These are phyloP conservation scores for Patagioenas fasciata DNA, from an alignment of 2,113 vertebrate genomes.

Conservation along the genomic window DNA sequence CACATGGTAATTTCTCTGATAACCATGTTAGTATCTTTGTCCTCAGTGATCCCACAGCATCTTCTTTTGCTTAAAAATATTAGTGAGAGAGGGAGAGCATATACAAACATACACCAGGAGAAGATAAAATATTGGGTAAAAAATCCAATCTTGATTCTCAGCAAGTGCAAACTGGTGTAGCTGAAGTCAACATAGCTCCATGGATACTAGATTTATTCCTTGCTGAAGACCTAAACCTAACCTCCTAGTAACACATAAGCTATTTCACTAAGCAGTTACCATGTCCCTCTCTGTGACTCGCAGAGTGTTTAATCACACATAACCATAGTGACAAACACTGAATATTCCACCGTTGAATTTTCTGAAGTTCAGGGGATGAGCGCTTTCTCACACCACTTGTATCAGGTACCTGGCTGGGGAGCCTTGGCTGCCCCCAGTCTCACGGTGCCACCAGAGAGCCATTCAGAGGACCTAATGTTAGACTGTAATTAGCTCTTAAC, in stretches of 20 bases:
- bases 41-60: not conserved
- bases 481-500: slow-evolving; percentile 20
- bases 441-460: not conserved
- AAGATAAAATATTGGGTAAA: not conserved
- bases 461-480: not conserved
- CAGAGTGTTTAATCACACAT: not conserved
- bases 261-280: not conserved
- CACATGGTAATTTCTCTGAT: not conserved
- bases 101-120: not conserved
- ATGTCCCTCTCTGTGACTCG: not conserved
- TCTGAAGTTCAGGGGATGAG: not conserved
- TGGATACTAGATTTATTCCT: not conserved
- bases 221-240: not conserved
- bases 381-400: not conserved
- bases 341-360: not conserved
- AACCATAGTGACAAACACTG: not conserved
- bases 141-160: not conserved
- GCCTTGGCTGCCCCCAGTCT: not conserved
- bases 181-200: not conserved
- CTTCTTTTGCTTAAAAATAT: slow-evolving; percentile 10
- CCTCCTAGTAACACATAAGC: not conserved
- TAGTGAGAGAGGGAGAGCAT: not conserved
- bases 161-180: not conserved
- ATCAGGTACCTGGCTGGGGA: not conserved
- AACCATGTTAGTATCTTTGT: not conserved